Evolutionary conservation across 2,113 vertebrate genomes (phyloP), one percentile per base, ranked within the genome.

Genomic region (Chaetura pelagica): DNA sequence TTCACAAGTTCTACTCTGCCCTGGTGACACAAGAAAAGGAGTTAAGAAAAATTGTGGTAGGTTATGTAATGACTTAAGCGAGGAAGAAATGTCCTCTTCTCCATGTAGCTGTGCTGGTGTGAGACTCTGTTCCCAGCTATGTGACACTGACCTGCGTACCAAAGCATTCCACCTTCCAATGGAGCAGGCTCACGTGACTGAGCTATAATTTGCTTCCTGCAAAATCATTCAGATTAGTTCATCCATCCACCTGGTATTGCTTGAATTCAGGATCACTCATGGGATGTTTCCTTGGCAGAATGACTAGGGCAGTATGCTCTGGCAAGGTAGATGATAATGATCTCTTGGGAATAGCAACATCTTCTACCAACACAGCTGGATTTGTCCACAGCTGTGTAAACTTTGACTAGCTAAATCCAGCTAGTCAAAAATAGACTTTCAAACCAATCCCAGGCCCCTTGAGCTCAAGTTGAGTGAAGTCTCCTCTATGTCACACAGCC

Each of bases 381-480:
- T 90, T 66, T 84, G 35, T 68, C 79, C 57, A 90, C 91, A 94
- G 91, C 89, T 95, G 86, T 89, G 86, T 78, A 71, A 94, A 81
- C 85, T 93, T 81, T 78, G 86, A 92, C 96, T 82, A 81, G 91
- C 44, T 92, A 94, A 94, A 97, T 92, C 86, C 92, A 96, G 91
- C 59, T 80, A 76, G 35, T 64, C 71, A 89, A 66, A 95, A 95
- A 92, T 72, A 96, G 69, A 78, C 16, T 68, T 84, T 30, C 66
- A 93, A 94, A 95, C 84, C 63, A 87, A 84, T 81, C 57, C 83
- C 90, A 94, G 90, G 59, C 84, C 79, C 68, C 82, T 63, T 69
- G 21, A 93, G 92, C 87, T 94, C 10, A 9, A 90, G 29, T 84
- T 80, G 68, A 80, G 85, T 86, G 72, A 90, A 74, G 72, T 75